Conservation (phyloP, 2,888 invertebrate species). For the Liodrosophila aerea region DNA sequence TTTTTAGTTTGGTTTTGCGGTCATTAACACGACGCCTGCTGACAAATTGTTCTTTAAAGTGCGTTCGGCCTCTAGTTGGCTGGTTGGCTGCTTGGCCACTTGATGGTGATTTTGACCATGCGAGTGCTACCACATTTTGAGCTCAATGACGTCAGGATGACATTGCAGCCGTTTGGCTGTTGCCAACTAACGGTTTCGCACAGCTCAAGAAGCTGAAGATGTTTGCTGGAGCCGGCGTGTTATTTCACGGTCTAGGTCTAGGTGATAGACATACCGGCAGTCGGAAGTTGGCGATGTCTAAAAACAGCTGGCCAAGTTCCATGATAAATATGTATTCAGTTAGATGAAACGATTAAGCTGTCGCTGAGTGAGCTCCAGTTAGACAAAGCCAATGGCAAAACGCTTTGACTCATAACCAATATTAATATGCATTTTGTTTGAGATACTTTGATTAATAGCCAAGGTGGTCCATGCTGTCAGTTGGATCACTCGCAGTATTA, state of each 20-base stretch:
- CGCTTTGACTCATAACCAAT: constrained; percentile 42
- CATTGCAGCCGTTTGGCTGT: constrained; percentile 21
- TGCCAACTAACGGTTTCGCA: constrained; percentile 51
- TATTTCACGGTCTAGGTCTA: constrained; percentile 68
- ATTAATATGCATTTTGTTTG: constrained; percentile 15
- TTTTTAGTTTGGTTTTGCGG: constrained; percentile 36
- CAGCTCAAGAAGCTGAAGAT: constrained; percentile 5
- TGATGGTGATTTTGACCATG: constrained; percentile 58
- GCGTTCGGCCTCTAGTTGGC: constrained; percentile 67
- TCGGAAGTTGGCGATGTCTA: constrained; percentile 55
- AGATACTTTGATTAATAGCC: constrained; percentile 35
- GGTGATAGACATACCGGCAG: constrained; percentile 44
- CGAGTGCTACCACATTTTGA: constrained; percentile 3
- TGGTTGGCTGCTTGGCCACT: constrained; percentile 1
- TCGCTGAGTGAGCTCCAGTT: constrained; percentile 56
- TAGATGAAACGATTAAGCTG: constrained; percentile 32
- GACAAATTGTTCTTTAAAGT: constrained; percentile 60
- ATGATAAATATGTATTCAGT: constrained; percentile 54
- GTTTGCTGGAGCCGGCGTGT: constrained; percentile 9
- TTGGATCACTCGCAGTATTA: not conserved
- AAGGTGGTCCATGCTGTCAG: constrained; percentile 35
- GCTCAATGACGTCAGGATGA: constrained; percentile 31
- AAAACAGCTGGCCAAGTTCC: constrained; percentile 59
- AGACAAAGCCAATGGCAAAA: constrained; percentile 42
- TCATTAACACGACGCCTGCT: constrained; percentile 25